Conservation (phyloP, 2,113 vertebrate genomes). For the Microtus pennsylvanicus region DNA sequence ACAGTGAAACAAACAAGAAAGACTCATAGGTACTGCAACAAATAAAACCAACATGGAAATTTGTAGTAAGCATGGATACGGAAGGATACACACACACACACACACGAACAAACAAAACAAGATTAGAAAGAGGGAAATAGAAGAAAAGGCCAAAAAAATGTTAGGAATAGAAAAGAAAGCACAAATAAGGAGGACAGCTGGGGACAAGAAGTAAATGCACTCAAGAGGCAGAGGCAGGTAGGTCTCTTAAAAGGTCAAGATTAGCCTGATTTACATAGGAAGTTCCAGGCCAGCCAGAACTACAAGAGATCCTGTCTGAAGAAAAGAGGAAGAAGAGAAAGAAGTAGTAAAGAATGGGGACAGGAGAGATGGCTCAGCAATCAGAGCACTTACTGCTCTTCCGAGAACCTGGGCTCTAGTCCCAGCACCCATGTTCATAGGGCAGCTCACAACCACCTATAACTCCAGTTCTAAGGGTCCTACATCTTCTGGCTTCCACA, state of each 20-base stretch:
- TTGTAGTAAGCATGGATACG: background rate
- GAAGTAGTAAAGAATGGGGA: background rate
- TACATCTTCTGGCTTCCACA: background rate
- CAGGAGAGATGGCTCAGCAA: background rate
- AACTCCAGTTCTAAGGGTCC: background rate
- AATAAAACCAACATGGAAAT: background rate
- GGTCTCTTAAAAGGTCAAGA: background rate
- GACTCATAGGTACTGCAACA: background rate
- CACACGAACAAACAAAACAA: background rate
- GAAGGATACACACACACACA: background rate
- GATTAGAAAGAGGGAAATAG: background rate
- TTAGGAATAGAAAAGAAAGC: background rate
- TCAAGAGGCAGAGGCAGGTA: background rate
- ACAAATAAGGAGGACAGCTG: background rate
- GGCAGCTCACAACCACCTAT: background rate
- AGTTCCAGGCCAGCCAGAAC: background rate
- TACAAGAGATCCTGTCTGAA: background rate
- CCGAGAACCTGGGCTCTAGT: background rate
- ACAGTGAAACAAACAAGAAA: background rate
- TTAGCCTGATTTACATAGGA: background rate
- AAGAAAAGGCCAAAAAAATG: background rate
- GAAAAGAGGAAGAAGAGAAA: background rate
- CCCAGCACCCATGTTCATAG: background rate
- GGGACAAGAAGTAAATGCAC: background rate
- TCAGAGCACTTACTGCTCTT: background rate